Conservation (phyloP, 1,140 invertebrate genomes). For the Aphelenchoides fujianensis region DNA sequence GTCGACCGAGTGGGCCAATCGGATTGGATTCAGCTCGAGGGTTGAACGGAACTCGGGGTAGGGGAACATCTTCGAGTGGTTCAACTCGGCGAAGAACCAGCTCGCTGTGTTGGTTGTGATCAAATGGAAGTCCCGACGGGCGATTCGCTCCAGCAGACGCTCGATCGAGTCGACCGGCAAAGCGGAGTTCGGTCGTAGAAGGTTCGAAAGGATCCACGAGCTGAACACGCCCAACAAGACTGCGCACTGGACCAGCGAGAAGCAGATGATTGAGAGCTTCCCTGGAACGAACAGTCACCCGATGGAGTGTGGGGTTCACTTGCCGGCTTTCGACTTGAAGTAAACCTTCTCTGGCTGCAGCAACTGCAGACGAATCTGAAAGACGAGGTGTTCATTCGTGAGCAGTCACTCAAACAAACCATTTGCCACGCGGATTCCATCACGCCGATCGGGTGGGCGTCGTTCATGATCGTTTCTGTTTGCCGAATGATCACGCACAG, state of each 20-base stretch:
- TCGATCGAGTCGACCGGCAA: constrained; percentile 6
- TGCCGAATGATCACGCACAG: constrained; percentile 17
- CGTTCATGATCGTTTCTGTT: constrained; percentile 4
- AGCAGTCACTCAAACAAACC: too few relatives aligned
- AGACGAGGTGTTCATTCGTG: too few relatives aligned
- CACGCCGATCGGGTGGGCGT: neutral
- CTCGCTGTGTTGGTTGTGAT: neutral
- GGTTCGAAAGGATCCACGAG: constrained; percentile 8
- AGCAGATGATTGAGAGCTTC: constrained; percentile 9
- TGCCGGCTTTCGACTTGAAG: constrained; percentile 11
- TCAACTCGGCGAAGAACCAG: constrained; percentile 21
- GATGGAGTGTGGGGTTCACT: neutral
- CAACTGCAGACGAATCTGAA: constrained; percentile 17
- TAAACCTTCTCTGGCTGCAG: constrained; percentile 19
- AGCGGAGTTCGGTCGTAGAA: neutral
- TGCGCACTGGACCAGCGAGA: constrained; percentile 21
- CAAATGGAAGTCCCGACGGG: neutral
- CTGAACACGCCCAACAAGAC: constrained; percentile 17
- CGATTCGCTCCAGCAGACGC: neutral
- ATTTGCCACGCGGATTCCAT: constrained; percentile 21
- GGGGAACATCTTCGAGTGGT: constrained; percentile 9
- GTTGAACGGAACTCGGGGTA: neutral
- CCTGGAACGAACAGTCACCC: neutral
- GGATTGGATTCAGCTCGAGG: constrained; percentile 1
- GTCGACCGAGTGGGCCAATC: neutral